Evolutionary conservation across 2,888 invertebrate species (phyloP).

Genomic region (Sympetrum striolatum): DNA sequence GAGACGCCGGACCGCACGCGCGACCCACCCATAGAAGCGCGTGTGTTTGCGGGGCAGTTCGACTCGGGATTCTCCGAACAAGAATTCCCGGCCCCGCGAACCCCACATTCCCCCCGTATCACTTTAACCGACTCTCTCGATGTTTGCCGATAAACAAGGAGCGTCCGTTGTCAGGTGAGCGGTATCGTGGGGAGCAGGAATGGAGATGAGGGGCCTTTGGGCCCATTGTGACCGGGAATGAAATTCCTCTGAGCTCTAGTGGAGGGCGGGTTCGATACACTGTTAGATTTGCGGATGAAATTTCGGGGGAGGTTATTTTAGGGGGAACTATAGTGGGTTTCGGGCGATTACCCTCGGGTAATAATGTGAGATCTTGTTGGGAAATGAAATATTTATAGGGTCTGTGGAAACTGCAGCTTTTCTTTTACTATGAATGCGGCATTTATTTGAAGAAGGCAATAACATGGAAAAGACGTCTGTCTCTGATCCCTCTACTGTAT

Average conservation of each 20-base stretch:
- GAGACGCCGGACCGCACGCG: neutral
- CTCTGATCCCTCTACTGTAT: no score
- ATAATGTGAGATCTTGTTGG: no score
- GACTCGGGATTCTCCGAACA: neutral
- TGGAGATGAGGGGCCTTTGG: no score
- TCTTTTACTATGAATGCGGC: no score
- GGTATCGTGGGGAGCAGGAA: neutral
- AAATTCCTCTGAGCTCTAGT: slow-evolving; percentile 12
- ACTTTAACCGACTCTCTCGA: neutral
- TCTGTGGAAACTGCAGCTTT: no score
- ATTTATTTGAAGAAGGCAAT: no score
- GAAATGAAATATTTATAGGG: no score
- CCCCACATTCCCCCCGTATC: neutral
- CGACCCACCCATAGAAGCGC: neutral
- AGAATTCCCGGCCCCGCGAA: neutral
- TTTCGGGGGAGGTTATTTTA: neutral
- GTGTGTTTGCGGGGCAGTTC: neutral
- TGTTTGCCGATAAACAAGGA: neutral
- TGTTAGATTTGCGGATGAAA: neutral
- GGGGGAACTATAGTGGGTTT: neutral
- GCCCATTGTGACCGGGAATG: slow-evolving; percentile 14
- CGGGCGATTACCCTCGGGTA: no score
- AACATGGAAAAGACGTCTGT: no score
- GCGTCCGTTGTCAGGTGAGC: neutral
- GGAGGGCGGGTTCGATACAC: neutral